Base-by-base conservation (phyloP, 2,113 vertebrate genomes). In the Dinomys branickii region DNA sequence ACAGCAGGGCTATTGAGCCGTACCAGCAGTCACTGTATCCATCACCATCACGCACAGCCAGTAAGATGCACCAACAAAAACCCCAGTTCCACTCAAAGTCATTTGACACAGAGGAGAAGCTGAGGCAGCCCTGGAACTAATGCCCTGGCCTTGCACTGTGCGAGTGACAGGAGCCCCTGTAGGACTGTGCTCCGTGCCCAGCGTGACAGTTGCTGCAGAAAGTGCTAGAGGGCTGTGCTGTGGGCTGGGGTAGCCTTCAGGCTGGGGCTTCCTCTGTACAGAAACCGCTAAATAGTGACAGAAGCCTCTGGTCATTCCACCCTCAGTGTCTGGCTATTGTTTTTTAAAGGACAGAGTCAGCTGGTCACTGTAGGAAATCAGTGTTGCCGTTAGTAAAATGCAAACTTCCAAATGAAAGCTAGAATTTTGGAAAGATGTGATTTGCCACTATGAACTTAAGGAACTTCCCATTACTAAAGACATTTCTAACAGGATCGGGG, bases 141-240 rank as follows among this genome's bases (percentile, higher is more conserved):
- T 5, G 13, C 14, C 0, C 12, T 14, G 1, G 7, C 38, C 33
- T 38, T 3, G 2, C 33, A 11, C 12, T 6, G 30, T 61, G 41
- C 26, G 12, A 35, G 65, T 35, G 2, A 8, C 1, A 3, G 35
- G 50, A 35, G 14, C 59, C 59, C 5, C 73, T 1, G 11, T 41
- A n/a, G 16, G 10, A 11, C 12, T 17, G n/a, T 8, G 38, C 38
- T 22, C 35, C 26, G 26, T 9, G 0, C 16, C 11, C 4, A 17
- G 22, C 0, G 52, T 8, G 12, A 38, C 4, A 6, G 47, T 10
- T 3, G 5, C 59, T 41, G 50, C 17, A 13, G 3, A 47, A 19
- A 26, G 38, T 41, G 38, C 11, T 0, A 7, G 24, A 26, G 67
- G 38, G 35, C 0, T 4, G 61, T 26, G 41, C 7, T 17, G 19